Evolutionary conservation across 2,797 vertebrate genomes (phyloP).

Genomic region (Thamnophis elegans): DNA sequence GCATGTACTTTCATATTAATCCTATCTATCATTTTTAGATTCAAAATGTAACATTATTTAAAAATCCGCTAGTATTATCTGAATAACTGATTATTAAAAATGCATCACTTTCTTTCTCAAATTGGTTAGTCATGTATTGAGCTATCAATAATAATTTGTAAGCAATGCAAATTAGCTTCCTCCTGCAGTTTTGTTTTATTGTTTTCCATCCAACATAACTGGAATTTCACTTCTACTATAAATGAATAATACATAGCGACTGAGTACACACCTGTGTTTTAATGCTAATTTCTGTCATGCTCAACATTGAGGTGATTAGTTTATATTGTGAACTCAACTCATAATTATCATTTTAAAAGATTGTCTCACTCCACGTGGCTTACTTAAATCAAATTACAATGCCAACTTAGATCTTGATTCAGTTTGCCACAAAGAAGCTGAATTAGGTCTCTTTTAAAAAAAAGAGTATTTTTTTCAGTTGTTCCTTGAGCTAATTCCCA

Average conservation of each 20-base stretch:
- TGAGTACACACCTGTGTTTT: slow-evolving; percentile 9
- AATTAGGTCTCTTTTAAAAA: background rate
- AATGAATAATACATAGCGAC: background rate
- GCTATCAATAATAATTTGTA: slow-evolving; percentile 37
- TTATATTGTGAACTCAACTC: background rate
- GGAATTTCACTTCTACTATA: background rate
- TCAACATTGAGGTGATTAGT: slow-evolving; percentile 17
- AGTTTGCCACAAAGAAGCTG: background rate
- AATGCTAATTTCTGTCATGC: slow-evolving; percentile 22
- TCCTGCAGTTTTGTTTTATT: slow-evolving; percentile 21
- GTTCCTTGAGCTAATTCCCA: slow-evolving; percentile 1
- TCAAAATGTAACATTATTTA: slow-evolving; percentile 4
- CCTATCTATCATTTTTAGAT: slow-evolving; percentile 25
- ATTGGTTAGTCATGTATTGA: slow-evolving; percentile 26
- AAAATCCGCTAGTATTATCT: slow-evolving; percentile 6
- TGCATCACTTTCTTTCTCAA: slow-evolving; percentile 3
- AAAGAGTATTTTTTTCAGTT: background rate
- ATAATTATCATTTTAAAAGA: slow-evolving; percentile 12
- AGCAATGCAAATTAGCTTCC: slow-evolving; percentile 27
- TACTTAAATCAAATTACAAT: slow-evolving; percentile 17
- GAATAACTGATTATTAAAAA: slow-evolving; percentile 40
- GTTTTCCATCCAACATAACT: slow-evolving; percentile 11
- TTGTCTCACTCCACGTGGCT: slow-evolving; percentile 4
- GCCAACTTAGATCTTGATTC: slow-evolving; percentile 1
- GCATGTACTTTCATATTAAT: background rate